A percentile compares a stretch with the other conserved stretches of the same genome.
Conservation (phyloP, 2,797 vertebrate genomes). For the Sardinella longiceps region DNA sequence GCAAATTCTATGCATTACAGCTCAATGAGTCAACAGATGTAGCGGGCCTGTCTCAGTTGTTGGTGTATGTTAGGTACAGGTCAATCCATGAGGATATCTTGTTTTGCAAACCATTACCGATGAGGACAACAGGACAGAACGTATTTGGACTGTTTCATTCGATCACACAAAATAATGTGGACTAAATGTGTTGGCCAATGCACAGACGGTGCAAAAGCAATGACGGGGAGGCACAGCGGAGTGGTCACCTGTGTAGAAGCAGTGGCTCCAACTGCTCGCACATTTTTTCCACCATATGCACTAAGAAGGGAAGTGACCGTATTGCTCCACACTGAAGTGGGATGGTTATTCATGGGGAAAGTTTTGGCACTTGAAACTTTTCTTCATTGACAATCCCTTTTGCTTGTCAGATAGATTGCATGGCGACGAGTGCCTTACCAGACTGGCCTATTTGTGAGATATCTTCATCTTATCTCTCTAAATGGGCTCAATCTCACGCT, state of each 20-base stretch:
- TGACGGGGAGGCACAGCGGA: slow-evolving; percentile 31
- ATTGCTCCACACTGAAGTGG: no score
- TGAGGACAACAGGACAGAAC: slow-evolving; percentile 18
- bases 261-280: neutral
- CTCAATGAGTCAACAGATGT: slow-evolving; percentile 39
- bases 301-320: no score
- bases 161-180: slow-evolving; percentile 18
- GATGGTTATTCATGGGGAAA: no score
- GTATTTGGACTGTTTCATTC: slow-evolving; percentile 31
- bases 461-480: slow-evolving; percentile 26
- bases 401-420: slow-evolving; percentile 13
- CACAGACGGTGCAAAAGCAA: slow-evolving; percentile 36
- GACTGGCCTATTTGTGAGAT: slow-evolving; percentile 24
- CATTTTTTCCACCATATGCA: neutral
- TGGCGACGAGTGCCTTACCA: slow-evolving; percentile 2
- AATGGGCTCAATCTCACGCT: slow-evolving; percentile 24
- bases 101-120: slow-evolving; percentile 32
- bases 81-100: slow-evolving; percentile 33
- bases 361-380: no score
- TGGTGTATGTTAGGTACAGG: slow-evolving; percentile 34
- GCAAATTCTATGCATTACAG: slow-evolving; percentile 32
- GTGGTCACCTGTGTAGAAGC: slow-evolving; percentile 7
- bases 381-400: no score
- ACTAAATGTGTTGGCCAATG: slow-evolving; percentile 34
- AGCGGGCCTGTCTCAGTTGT: slow-evolving; percentile 33